Evolutionary conservation across 2,888 invertebrate species (phyloP), one percentile per base, ranked within the genome.

Genomic region (Megalurothrips usitatus): DNA sequence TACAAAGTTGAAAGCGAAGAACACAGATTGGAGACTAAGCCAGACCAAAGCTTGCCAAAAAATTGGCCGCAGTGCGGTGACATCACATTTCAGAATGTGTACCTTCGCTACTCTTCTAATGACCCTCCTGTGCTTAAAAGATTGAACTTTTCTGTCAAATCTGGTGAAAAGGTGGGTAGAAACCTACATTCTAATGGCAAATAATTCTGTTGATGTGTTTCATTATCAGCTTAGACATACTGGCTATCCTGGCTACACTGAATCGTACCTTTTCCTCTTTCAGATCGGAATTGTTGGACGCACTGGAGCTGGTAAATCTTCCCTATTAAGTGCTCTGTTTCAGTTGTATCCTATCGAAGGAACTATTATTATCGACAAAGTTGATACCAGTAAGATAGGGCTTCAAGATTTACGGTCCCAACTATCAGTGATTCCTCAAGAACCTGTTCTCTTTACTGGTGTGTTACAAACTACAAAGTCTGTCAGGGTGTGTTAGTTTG

Each of bases 301-400:
- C 81, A 96, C 96, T 0, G 96, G 96, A 1, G 95, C 95, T 1
- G 96, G 95, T 0, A 94, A 94, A 86, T 94, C 93, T 0, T 94
- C 94, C 0, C 87, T 94, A 19, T 93, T 94, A 83, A 91, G 93
- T 0, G 93, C 94, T 0, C 87, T 96, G 81, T 96, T 96, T 87
- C 93, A 97, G 82, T 86, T 98, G 83, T 93, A 94, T 11, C 91
- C 92, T 81, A 89, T 93, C 78, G 92, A 92, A 81, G 98, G 98
- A 0, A 88, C 90, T 47, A 92, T 98, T 78, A 86, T 91, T 81
- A 95, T 98, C 84, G 98, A 98, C 87, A 92, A 90, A 0, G 89
- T 94, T 4, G 92, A 94, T 85, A 93, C 92, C 0, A 90, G 90
- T 0, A 87, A 88, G 8, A 87, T 98, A 82, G 95, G 95, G 0